Conservation (phyloP, 2,888 invertebrate genomes). For the Leptinotarsa tumamoca region DNA sequence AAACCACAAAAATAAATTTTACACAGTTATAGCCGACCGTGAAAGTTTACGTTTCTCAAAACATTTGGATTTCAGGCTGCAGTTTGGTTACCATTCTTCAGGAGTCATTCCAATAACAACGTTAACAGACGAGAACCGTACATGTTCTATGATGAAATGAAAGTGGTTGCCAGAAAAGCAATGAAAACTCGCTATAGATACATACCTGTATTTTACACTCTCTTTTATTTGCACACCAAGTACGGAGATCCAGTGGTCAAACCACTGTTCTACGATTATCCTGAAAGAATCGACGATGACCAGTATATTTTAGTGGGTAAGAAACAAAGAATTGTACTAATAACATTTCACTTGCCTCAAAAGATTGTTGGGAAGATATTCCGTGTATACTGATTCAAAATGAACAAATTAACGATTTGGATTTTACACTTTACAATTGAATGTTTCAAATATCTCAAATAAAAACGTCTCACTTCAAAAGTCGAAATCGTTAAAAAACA, state of each 20-base stretch:
- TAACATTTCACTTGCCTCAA: too few species aligned
- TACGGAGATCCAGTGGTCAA: constrained; percentile 89
- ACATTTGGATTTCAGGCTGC: constrained; percentile 73
- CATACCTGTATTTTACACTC: constrained; percentile 89
- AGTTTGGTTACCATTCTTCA: constrained; percentile 93
- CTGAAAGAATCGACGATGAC: constrained; percentile 82
- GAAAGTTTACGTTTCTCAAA: too few species aligned
- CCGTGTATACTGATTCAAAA: too few species aligned
- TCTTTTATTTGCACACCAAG: constrained; percentile 88
- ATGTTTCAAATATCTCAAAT: too few species aligned
- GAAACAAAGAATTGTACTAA: constrained; percentile 36
- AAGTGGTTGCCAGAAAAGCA: constrained; percentile 72
- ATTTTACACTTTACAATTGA: too few species aligned
- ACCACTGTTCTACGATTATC: constrained; percentile 90
- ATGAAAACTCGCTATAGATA: constrained; percentile 85
- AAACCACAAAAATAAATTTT: too few species aligned
- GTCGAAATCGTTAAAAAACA: too few species aligned
- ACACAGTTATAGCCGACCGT: too few species aligned
- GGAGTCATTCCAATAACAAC: constrained; percentile 95
- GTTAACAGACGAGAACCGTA: constrained; percentile 96
- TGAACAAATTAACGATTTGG: too few species aligned
- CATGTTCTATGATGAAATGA: constrained; percentile 82
- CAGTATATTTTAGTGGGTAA: constrained; percentile 79
- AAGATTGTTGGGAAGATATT: too few species aligned
- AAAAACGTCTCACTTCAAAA: too few species aligned